Conservation (phyloP, 2,113 vertebrate genomes). For the Quiscalus mexicanus region DNA sequence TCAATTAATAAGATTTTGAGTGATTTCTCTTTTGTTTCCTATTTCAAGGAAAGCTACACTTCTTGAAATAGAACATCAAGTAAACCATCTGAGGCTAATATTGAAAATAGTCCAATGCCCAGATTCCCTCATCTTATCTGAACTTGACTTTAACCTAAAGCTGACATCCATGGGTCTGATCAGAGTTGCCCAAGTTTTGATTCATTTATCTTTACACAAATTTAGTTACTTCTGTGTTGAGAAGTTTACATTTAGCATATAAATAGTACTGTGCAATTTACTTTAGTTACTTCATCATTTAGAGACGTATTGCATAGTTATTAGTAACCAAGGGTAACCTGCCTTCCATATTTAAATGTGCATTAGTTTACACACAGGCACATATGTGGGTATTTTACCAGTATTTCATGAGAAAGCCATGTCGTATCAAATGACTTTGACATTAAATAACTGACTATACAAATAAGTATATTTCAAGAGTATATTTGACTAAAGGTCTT, state of each 20-base stretch:
- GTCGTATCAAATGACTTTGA: neutral
- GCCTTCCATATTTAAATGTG: neutral
- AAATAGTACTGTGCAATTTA: neutral
- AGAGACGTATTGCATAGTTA: neutral
- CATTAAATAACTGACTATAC: neutral
- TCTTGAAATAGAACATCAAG: neutral
- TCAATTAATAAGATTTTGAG: neutral
- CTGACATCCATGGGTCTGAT: neutral
- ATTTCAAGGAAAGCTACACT: neutral
- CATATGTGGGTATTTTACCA: neutral
- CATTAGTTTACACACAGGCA: neutral
- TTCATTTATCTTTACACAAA: neutral
- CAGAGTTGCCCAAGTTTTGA: neutral
- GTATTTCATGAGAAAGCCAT: neutral
- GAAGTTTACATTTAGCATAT: neutral
- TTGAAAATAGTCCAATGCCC: neutral
- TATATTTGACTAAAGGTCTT: neutral
- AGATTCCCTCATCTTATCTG: neutral
- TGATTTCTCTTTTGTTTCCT: neutral
- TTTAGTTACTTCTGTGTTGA: neutral
- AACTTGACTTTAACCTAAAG: neutral
- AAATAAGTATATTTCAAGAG: neutral
- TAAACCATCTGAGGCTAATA: neutral
- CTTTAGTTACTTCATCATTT: neutral
- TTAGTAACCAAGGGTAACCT: neutral